phyloP scores from a whole-genome alignment of 2,888 invertebrate genomes.

The Hymenopus coronatus region DNA sequence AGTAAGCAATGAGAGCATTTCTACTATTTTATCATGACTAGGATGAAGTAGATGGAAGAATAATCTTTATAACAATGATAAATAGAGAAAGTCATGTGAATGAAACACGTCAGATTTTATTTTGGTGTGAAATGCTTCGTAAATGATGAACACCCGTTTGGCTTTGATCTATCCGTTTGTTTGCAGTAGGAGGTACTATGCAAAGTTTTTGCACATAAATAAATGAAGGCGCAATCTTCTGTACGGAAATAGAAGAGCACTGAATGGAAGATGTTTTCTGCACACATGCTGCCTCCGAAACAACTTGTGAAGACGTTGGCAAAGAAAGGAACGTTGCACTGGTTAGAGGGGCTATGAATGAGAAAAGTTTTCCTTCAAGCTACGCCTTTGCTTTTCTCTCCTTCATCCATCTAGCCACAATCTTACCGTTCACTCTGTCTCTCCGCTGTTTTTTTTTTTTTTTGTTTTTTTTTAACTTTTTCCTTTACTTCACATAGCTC shows the following conservation, averaged over 20 bases:
- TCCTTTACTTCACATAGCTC: neutral
- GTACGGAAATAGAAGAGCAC: neutral
- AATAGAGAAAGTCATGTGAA: too few relatives aligned
- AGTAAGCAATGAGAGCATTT: too few relatives aligned
- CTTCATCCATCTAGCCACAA: conserved; percentile 6
- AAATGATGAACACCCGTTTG: too few relatives aligned
- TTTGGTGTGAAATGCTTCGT: too few relatives aligned
- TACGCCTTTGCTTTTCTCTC: conserved; percentile 1
- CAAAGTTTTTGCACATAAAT: neutral
- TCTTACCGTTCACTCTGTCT: neutral
- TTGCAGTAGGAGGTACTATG: too few relatives aligned
- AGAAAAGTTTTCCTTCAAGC: conserved; percentile 15
- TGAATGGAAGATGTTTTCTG: neutral
- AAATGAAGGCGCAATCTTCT: neutral
- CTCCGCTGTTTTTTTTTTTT: neutral
- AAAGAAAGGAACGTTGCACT: neutral
- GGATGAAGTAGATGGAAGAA: too few relatives aligned
- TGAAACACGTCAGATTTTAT: too few relatives aligned
- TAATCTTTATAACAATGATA: too few relatives aligned
- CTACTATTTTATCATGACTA: too few relatives aligned
- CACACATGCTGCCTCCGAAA: neutral
- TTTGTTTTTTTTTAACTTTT: neutral
- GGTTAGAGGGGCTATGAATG: conserved; percentile 6
- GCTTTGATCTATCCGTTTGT: too few relatives aligned
- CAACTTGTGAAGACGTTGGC: neutral